phyloP scores from a whole-genome alignment of 2,113 vertebrate species.

The Eclectus roratus region DNA sequence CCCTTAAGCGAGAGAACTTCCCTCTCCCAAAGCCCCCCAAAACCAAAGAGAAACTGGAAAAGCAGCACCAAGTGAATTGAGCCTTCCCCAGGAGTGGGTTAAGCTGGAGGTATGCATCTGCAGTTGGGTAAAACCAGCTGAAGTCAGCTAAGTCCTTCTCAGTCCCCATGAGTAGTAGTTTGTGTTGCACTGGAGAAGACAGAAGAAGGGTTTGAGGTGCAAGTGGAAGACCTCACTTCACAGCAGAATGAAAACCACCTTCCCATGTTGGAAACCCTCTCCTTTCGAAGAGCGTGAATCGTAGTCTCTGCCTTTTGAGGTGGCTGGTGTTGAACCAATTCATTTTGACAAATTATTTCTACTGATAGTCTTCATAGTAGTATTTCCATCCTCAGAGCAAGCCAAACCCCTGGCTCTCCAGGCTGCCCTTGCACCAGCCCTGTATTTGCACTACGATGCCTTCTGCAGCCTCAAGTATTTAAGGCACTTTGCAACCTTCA shows the following conservation, averaged over 20 bases:
- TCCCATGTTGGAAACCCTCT: not conserved
- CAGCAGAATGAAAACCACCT: rapidly evolving
- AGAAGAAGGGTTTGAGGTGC: not conserved
- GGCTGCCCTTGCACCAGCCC: not conserved
- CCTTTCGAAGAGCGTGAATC: not conserved
- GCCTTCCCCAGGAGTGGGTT: not conserved
- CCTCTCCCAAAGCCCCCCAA: not conserved
- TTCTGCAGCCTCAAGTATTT: not conserved
- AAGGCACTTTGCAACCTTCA: not conserved
- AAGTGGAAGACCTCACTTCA: not conserved
- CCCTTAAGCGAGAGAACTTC: not conserved
- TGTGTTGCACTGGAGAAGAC: not conserved
- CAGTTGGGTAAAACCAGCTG: not conserved
- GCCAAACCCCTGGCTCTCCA: not conserved
- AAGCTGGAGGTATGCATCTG: not conserved
- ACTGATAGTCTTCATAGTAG: not conserved
- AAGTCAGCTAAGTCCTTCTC: not conserved
- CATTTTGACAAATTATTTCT: not conserved
- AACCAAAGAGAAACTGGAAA: not conserved
- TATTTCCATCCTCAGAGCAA: not conserved
- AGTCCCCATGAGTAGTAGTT: rapidly evolving
- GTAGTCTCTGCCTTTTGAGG: not conserved
- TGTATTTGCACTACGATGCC: not conserved
- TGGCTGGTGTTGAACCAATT: not conserved
- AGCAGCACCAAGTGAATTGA: not conserved